Percentiles rank a stretch among this genome's conserved stretches.
Conservation (phyloP, 1,140 invertebrate genomes). For the Ridgeia piscesae region DNA sequence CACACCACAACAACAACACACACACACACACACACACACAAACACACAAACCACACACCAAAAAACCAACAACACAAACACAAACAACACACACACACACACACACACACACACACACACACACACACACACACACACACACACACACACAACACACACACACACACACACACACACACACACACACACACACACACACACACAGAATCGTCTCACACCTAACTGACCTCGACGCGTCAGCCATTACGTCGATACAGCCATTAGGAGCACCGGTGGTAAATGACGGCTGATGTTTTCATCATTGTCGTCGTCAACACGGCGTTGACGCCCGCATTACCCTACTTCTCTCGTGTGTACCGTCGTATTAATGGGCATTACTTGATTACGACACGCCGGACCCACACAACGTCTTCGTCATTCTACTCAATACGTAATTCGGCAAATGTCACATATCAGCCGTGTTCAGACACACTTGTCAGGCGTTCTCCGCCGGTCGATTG, state of each 20-base stretch:
- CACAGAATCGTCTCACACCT: neutral
- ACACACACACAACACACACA: too few relatives aligned
- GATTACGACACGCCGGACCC: neutral
- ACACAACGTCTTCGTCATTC: neutral
- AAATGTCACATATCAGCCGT: neutral
- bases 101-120: too few relatives aligned
- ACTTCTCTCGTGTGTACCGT: neutral
- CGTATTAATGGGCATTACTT: neutral
- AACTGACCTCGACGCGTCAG: neutral
- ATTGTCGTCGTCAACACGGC: neutral
- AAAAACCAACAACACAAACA: too few relatives aligned
- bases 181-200: neutral
- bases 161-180: too few relatives aligned
- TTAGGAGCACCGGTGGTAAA: neutral
- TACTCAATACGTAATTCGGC: neutral
- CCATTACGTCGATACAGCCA: neutral
- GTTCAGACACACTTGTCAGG: neutral
- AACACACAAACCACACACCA: too few relatives aligned
- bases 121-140: too few relatives aligned
- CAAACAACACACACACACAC: too few relatives aligned
- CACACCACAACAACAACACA: too few relatives aligned
- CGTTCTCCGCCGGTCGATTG: neutral
- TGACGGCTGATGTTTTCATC: neutral
- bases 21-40: too few relatives aligned
- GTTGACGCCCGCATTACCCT: neutral